Base-by-base conservation (phyloP, 2,888 invertebrate species). In the Cantharis rustica region DNA sequence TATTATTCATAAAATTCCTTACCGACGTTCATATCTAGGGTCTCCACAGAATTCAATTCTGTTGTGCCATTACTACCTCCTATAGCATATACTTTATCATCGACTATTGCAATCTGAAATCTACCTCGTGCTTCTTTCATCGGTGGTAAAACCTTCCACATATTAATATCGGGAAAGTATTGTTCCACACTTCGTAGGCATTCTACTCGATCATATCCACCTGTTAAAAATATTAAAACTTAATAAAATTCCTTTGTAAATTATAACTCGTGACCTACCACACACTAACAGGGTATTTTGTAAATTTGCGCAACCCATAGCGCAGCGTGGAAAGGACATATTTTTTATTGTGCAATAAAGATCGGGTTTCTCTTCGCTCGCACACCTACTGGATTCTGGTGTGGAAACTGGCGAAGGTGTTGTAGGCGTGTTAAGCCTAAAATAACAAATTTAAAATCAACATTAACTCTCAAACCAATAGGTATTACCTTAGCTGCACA, bases 31-130 rank as follows among this genome's bases (percentile, higher is more conserved):
- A 90, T 86, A 82, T 92, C 91, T 31, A 88, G 90, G 86, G 90
- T 90, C 86, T 95, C 95, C 2, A 92, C 92, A 0, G 93, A 93
- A 82, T 93, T 93, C 82, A 96, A 90, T 87, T 97, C 96, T 11
- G 92, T 91, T 79, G 93, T 93, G 0, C 96, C 97, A 88, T 96
- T 95, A 83, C 94, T 95, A 61, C 96, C 96, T 73, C 95, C 96
- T 69, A 95, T 90, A 61, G 93, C 95, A 88, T 93, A 95, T n/a
- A 96, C 91, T 80, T 90, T 90, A 80, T 91, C 92, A 68, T 90
- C 89, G 11, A 95, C 89, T 76, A 93, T 91, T 15, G 94, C 93
- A 61, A 94, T 93, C 83, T 94, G 93, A 88, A 96, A 95, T 26
- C 96, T 90, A 0, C 96, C 96, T 77, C 96, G 90, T 75, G 93